phyloP scores from a whole-genome alignment of 2,888 invertebrate species.

The Cheilosia pagana region DNA sequence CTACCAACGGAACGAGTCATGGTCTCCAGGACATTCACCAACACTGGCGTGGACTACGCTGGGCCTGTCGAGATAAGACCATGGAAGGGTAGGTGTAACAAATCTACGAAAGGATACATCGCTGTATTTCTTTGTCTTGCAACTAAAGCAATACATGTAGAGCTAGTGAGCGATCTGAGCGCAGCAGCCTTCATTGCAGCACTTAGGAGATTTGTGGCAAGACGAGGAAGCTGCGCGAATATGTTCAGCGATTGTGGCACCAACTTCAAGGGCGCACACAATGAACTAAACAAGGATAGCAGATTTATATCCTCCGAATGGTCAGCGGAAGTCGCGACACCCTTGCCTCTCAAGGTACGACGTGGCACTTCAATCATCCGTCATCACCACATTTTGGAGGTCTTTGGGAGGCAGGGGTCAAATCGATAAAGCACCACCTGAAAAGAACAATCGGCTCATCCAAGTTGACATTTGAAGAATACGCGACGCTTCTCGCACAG shows the following conservation, averaged over 20 bases:
- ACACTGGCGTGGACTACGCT: slow-evolving; percentile 22
- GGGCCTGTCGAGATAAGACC: slow-evolving; percentile 14
- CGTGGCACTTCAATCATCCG: slow-evolving; percentile 19
- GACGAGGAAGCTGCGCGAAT: slow-evolving; percentile 14
- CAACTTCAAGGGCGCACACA: slow-evolving; percentile 28
- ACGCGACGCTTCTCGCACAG: background rate
- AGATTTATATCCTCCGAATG: slow-evolving; percentile 4
- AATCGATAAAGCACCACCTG: slow-evolving; percentile 42
- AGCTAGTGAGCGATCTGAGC: background rate
- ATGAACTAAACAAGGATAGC: background rate
- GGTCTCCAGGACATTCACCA: slow-evolving; percentile 12
- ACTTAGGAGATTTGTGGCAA: slow-evolving; percentile 5
- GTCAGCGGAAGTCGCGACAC: slow-evolving; percentile 16
- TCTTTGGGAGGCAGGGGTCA: slow-evolving; percentile 6
- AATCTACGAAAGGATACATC: slow-evolving; percentile 1
- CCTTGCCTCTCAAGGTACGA: background rate
- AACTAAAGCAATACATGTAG: background rate
- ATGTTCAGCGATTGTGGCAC: slow-evolving; percentile 32
- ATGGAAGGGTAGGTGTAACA: slow-evolving; percentile 15
- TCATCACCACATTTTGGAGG: slow-evolving; percentile 21
- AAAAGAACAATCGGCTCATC: slow-evolving; percentile 32
- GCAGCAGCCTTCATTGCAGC: background rate
- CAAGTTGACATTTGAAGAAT: background rate
- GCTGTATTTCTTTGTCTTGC: background rate
- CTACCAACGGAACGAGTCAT: slow-evolving; percentile 14